phyloP scores from a whole-genome alignment of 2,888 invertebrate genomes.

The Cyclophora punctaria region DNA sequence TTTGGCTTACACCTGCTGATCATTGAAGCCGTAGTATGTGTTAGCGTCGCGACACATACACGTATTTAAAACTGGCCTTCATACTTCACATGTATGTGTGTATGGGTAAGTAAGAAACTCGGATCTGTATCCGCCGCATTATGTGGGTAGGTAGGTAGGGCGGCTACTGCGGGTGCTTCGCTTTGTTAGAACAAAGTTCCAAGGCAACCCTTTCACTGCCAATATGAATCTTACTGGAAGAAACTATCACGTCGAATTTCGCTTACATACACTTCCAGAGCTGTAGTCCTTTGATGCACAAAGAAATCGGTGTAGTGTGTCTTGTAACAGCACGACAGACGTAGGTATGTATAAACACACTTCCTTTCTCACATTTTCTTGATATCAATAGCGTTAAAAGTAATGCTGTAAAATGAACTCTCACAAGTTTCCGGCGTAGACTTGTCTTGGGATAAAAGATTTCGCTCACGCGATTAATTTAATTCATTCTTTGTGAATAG shows the following conservation, averaged over 20 bases:
- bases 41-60: conserved; percentile 55
- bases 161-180: conserved; percentile 68
- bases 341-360: conserved; percentile 40
- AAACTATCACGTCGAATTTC: conserved; percentile 51
- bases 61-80: conserved; percentile 67
- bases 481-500: conserved; percentile 22
- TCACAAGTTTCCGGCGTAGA: conserved; percentile 53
- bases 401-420: conserved; percentile 55
- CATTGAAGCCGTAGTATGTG: conserved; percentile 73
- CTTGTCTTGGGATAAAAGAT: conserved; percentile 45
- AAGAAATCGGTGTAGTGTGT: conserved; percentile 53
- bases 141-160: conserved; percentile 68
- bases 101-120: conserved; percentile 69
- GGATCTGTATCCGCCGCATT: conserved; percentile 73
- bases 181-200: conserved; percentile 57
- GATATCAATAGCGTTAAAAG: conserved; percentile 64
- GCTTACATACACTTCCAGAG: conserved; percentile 28
- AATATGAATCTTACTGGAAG: conserved; percentile 62
- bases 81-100: conserved; percentile 41
- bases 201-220: conserved; percentile 53
- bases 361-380: conserved; percentile 74
- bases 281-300: conserved; percentile 52
- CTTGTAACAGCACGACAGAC: conserved; percentile 54
- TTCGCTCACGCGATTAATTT: conserved; percentile 33
- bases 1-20: conserved; percentile 74